phyloP scores from a whole-genome alignment of 2,113 vertebrate species.

The Lethenteron reissneri region DNA sequence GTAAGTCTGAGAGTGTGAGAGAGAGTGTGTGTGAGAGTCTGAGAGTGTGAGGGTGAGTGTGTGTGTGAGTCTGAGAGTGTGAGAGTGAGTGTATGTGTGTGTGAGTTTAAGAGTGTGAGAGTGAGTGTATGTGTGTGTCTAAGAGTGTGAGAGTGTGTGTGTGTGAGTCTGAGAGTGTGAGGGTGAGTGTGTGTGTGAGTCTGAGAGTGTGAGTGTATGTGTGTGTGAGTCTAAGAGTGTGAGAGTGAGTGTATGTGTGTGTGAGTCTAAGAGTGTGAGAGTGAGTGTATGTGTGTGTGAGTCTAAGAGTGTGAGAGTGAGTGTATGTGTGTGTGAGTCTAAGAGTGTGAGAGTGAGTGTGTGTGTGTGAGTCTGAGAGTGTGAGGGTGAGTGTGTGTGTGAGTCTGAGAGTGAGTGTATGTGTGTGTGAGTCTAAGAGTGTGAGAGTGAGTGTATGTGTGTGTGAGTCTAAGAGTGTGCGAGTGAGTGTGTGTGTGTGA shows the following conservation, averaged over 20 bases:
- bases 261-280: not conserved
- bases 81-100: not conserved
- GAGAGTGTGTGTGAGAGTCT: no score
- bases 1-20: no score
- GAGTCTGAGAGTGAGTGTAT: not conserved
- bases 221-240: not conserved
- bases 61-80: not conserved
- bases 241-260: not conserved
- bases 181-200: not conserved
- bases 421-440: not conserved
- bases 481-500: not conserved
- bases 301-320: not conserved
- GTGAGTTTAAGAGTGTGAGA: not conserved
- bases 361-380: not conserved
- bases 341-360: not conserved
- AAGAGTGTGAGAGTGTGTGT: not conserved
- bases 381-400: not conserved
- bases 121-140: not conserved
- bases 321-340: not conserved
- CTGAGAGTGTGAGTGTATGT: not conserved
- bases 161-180: not conserved
- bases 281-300: not conserved
- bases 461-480: not conserved
- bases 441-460: conserved; percentile 4
- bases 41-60: not conserved